Conservation (phyloP, 2,888 invertebrate genomes). For the Cosmia trapezina region DNA sequence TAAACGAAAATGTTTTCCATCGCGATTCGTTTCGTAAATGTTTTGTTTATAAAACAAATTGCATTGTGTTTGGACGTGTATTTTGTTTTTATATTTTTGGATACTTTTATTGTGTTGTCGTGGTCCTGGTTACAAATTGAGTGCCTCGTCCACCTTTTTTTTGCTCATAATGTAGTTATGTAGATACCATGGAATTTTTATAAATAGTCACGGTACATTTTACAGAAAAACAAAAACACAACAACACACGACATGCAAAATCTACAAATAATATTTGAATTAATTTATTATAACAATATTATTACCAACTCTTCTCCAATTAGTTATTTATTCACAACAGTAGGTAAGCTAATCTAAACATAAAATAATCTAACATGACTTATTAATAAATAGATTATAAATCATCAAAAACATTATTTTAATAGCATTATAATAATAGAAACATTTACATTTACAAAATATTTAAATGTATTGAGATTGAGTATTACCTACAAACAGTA, state of each 20-base stretch:
- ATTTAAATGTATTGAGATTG: too few species aligned
- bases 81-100: conserved; percentile 1
- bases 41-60: conserved; percentile 59
- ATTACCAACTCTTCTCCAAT: not conserved
- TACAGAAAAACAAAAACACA: not conserved
- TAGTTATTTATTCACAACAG: not conserved
- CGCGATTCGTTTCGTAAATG: conserved; percentile 45
- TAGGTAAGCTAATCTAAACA: not conserved
- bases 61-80: conserved; percentile 25
- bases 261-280: not conserved
- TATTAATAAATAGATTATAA: too few species aligned
- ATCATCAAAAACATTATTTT: too few species aligned
- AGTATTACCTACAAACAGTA: not conserved
- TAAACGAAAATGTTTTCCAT: conserved; percentile 48
- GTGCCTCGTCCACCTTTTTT: not conserved
- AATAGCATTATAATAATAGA: too few species aligned
- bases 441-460: too few species aligned
- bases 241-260: not conserved
- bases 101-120: conserved; percentile 10
- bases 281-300: not conserved
- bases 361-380: not conserved
- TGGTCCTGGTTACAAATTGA: conserved; percentile 28
- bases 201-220: not conserved
- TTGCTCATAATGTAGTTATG: not conserved
- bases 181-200: not conserved